Percentiles rank a stretch among this genome's conserved stretches.
Evolutionary conservation across 2,888 invertebrate genomes (phyloP).

Genomic region (Coleophora flavipennella): DNA sequence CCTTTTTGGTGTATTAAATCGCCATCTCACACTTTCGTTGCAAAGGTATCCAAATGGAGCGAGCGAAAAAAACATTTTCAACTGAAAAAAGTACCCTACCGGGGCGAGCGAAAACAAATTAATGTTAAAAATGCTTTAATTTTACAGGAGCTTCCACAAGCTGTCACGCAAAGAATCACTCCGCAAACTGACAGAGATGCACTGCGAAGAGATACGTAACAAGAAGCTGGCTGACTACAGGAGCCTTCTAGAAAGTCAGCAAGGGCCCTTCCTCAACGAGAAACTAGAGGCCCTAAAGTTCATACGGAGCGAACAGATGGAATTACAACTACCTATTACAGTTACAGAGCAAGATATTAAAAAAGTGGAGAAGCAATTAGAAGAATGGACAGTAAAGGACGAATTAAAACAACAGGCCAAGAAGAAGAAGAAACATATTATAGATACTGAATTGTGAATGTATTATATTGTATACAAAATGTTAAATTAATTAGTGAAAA

Average conservation of each 20-base stretch:
- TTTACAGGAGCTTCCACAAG: constrained; percentile 63
- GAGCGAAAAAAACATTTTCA: too few species aligned
- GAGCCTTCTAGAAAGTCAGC: constrained; percentile 77
- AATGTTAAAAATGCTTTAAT: too few species aligned
- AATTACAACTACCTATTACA: constrained; percentile 75
- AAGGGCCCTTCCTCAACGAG: constrained; percentile 80
- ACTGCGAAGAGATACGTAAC: constrained; percentile 78
- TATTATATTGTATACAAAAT: constrained; percentile 18
- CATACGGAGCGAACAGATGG: constrained; percentile 82
- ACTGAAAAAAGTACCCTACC: too few species aligned
- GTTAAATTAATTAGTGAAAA: background rate
- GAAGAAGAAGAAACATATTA: constrained; percentile 47
- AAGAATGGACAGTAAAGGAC: constrained; percentile 58
- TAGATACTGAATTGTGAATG: constrained; percentile 24
- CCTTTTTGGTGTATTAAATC: too few species aligned
- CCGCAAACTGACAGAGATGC: constrained; percentile 78
- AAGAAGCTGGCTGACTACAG: constrained; percentile 78
- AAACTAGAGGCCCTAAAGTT: constrained; percentile 81
- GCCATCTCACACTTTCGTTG: too few species aligned
- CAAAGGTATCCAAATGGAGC: too few species aligned
- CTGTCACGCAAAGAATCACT: constrained; percentile 81
- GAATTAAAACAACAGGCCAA: constrained; percentile 48
- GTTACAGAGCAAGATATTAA: constrained; percentile 79
- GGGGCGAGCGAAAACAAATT: too few species aligned
- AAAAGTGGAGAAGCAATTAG: constrained; percentile 67